Evolutionary conservation across 2,888 invertebrate species (phyloP).

Genomic region (Cantharis rufa): DNA sequence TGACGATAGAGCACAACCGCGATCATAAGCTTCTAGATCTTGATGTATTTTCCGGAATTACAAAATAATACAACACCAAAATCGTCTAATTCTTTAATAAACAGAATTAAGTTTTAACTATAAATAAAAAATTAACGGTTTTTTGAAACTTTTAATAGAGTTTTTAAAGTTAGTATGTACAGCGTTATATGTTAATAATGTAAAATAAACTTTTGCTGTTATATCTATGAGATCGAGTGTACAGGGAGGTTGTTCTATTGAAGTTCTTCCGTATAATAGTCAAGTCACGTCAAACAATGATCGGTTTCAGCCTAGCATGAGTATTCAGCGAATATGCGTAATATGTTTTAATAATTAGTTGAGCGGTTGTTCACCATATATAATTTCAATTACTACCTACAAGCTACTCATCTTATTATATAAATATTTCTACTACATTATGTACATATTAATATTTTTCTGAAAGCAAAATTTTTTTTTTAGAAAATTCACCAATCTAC

Average conservation of each 20-base stretch:
- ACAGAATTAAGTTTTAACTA: not conserved
- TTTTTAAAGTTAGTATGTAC: not conserved
- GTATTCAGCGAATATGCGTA: constrained; percentile 28
- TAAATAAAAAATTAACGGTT: not conserved
- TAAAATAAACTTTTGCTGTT: not conserved
- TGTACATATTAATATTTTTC: not conserved
- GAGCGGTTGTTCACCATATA: not conserved
- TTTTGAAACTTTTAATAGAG: not conserved
- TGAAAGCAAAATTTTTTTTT: too few relatives aligned
- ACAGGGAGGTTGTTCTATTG: constrained; percentile 32
- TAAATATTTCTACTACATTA: not conserved
- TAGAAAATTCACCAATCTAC: too few relatives aligned
- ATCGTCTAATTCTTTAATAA: not conserved
- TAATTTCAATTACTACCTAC: not conserved
- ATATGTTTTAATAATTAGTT: constrained; percentile 22
- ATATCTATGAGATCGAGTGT: constrained; percentile 27
- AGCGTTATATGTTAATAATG: not conserved
- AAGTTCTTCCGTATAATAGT: constrained; percentile 27
- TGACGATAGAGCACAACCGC: constrained; percentile 9
- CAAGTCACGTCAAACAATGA: constrained; percentile 34
- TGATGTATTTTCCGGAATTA: constrained; percentile 22
- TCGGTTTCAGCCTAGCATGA: constrained; percentile 28
- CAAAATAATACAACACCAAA: constrained; percentile 11
- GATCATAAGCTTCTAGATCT: constrained; percentile 18
- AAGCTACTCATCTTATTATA: not conserved